Evolutionary conservation across 2,888 invertebrate genomes (phyloP).

Genomic region (Fissipunctia ypsillon): DNA sequence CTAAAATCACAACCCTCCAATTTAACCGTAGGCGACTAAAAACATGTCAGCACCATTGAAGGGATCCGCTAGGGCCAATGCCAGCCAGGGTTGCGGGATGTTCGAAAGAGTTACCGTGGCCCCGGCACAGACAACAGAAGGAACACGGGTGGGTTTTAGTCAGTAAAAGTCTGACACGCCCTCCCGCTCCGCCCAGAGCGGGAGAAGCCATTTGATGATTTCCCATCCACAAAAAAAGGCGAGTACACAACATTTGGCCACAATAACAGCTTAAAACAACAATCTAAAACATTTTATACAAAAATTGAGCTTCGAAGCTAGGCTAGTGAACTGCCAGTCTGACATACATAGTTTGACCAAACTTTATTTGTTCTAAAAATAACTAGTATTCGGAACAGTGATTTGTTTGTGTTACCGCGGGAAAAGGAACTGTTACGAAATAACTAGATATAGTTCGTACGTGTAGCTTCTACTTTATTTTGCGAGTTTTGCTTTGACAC

Average conservation of each 20-base stretch:
- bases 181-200: no score
- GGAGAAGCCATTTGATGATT: no score
- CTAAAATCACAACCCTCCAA: constrained; percentile 31
- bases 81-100: no score
- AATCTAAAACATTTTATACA: constrained; percentile 20
- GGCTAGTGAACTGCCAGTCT: constrained; percentile 1
- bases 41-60: no score
- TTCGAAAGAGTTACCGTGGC: no score
- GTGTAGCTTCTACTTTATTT: background rate
- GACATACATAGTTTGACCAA: constrained; percentile 15
- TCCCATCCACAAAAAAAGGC: no score
- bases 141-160: no score
- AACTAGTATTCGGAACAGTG: constrained; percentile 37
- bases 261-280: constrained; percentile 46
- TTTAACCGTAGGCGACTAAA: constrained; percentile 5
- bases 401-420: constrained; percentile 12
- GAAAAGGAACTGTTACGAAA: background rate
- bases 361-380: constrained; percentile 45
- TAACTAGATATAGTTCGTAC: background rate
- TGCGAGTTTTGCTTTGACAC: background rate
- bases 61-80: no score
- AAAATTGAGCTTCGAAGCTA: constrained; percentile 18
- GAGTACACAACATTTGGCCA: background rate
- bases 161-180: no score
- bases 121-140: no score